Evolutionary conservation across 35 echinoderm and acorn worm genomes (phyloP).

Genomic region (Apostichopus japonicus): DNA sequence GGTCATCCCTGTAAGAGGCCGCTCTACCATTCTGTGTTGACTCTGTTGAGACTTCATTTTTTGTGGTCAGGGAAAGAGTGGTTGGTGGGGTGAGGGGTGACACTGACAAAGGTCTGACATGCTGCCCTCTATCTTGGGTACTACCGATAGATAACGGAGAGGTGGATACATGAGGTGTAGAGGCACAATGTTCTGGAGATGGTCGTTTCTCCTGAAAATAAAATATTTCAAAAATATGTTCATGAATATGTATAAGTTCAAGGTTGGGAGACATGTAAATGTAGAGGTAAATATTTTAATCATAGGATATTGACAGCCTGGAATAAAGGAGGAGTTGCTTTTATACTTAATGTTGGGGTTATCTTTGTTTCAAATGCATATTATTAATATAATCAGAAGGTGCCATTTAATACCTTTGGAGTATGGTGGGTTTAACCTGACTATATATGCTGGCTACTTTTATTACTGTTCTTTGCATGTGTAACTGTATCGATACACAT

Average conservation of each 20-base stretch:
- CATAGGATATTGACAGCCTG: too few species aligned
- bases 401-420: too few species aligned
- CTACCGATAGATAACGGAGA: conserved; percentile 12
- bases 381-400: too few species aligned
- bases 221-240: neutral
- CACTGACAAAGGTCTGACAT: neutral
- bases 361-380: too few species aligned
- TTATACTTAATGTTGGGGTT: too few species aligned
- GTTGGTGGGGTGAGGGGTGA: conserved; percentile 2
- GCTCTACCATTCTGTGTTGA: neutral
- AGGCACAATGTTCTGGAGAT: neutral
- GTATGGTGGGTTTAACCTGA: too few species aligned
- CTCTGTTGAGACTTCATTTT: neutral
- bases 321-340: too few species aligned
- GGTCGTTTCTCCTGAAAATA: neutral
- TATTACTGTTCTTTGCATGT: too few species aligned
- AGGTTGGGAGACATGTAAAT: neutral
- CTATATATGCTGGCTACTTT: too few species aligned
- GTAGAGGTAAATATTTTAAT: too few species aligned
- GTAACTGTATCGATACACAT: too few species aligned
- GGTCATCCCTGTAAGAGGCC: neutral
- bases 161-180: conserved; percentile 9
- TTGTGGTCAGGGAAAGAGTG: conserved; percentile 6
- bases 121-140: conserved; percentile 17
- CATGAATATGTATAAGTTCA: too few species aligned